phyloP scores from a whole-genome alignment of 2,113 vertebrate species.

The Megaptera novaeangliae region DNA sequence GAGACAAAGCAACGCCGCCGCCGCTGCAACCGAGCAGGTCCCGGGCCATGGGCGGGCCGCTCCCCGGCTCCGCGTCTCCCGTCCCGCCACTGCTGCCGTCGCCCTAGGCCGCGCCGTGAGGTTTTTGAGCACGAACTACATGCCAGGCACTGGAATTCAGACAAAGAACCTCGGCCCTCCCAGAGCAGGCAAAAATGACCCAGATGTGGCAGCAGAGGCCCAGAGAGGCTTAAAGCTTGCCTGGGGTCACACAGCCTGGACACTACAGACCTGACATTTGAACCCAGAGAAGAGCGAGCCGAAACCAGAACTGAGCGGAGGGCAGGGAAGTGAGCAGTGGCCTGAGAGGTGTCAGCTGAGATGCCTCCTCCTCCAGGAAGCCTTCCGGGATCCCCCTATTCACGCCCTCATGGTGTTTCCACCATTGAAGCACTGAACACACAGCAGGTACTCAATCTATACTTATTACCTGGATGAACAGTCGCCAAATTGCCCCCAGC shows the following conservation, averaged over 20 bases:
- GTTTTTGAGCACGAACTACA: not conserved
- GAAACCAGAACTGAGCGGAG: not conserved
- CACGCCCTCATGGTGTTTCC: not conserved
- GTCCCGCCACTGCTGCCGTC: not conserved
- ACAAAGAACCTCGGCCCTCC: not conserved
- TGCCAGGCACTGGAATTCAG: not conserved
- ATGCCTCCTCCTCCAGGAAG: not conserved
- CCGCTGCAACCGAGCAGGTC: not conserved
- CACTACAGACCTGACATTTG: not conserved
- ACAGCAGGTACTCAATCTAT: not conserved
- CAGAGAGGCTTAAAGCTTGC: not conserved
- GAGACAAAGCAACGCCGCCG: slow-evolving; percentile 48
- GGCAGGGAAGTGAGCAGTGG: not conserved
- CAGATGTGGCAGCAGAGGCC: not conserved
- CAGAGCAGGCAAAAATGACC: not conserved
- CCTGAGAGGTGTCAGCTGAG: slow-evolving; percentile 2
- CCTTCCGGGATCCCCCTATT: not conserved
- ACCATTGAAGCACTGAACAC: not conserved
- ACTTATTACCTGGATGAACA: not conserved
- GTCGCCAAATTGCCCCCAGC: no score
- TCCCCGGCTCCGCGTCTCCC: not conserved
- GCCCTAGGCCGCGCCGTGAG: not conserved
- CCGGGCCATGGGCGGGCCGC: not conserved
- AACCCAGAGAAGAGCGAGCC: not conserved
- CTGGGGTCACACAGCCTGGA: not conserved